phyloP scores from a whole-genome alignment of 2,797 vertebrate genomes.

The Lacerta bilineata region DNA sequence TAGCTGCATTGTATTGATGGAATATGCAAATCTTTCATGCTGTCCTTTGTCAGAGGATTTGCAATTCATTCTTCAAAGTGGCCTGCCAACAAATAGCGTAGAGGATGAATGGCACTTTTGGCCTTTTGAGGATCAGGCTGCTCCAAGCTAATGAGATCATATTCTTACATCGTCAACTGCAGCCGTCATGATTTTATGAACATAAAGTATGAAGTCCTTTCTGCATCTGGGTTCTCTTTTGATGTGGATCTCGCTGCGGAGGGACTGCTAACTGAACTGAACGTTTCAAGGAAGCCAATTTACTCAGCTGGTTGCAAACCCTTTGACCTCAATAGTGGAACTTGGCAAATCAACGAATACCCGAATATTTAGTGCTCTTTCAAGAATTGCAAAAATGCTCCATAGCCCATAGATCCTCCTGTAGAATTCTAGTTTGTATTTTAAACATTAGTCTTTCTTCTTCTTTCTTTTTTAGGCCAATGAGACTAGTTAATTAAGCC shows the following conservation, averaged over 20 bases:
- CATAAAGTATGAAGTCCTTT: slow-evolving; percentile 84
- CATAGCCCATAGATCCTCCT: slow-evolving; percentile 82
- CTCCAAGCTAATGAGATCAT: slow-evolving; percentile 80
- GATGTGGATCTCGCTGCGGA: slow-evolving; percentile 84
- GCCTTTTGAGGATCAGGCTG: slow-evolving; percentile 26
- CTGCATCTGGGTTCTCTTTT: slow-evolving; percentile 85
- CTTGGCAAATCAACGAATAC: slow-evolving; percentile 85
- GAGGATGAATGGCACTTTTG: slow-evolving; percentile 30
- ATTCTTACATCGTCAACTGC: slow-evolving; percentile 78
- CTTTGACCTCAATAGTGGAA: slow-evolving; percentile 87
- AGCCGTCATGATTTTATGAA: slow-evolving; percentile 81
- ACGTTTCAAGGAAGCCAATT: slow-evolving; percentile 85
- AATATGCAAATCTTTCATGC: slow-evolving; percentile 66
- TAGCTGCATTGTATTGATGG: slow-evolving; percentile 60
- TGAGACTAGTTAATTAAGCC: slow-evolving; percentile 94
- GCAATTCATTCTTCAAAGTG: slow-evolving; percentile 26
- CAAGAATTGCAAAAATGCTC: slow-evolving; percentile 84
- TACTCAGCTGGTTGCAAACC: slow-evolving; percentile 87
- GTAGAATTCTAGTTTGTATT: slow-evolving; percentile 87
- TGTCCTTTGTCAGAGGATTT: slow-evolving; percentile 71
- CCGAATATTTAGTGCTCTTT: slow-evolving; percentile 85
- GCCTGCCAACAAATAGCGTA: not conserved
- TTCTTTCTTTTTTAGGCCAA: slow-evolving; percentile 84
- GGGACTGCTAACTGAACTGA: slow-evolving; percentile 83
- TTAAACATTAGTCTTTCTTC: slow-evolving; percentile 88